phyloP scores from a whole-genome alignment of 2,888 invertebrate genomes.

The Herminia tarsipennalis region DNA sequence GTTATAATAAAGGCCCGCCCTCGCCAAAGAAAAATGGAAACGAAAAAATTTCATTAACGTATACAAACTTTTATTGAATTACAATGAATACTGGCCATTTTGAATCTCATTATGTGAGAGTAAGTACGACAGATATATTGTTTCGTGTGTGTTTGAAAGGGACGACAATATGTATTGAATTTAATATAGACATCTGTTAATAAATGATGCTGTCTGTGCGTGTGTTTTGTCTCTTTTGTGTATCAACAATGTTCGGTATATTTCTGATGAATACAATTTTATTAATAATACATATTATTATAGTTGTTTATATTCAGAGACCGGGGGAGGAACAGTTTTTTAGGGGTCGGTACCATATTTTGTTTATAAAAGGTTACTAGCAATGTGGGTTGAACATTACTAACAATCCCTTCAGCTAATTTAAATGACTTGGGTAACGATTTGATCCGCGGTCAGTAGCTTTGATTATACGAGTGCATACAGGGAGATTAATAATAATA shows the following conservation, averaged over 20 bases:
- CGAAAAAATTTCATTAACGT: slow-evolving; percentile 48
- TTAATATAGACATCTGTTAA: slow-evolving; percentile 69
- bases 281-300: slow-evolving; percentile 12
- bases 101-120: slow-evolving; percentile 65
- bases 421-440: no score
- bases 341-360: no score
- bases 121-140: slow-evolving; percentile 52
- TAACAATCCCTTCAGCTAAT: no score
- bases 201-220: slow-evolving; percentile 55
- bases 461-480: no score
- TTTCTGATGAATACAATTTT: slow-evolving; percentile 10
- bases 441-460: no score
- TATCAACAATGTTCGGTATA: slow-evolving; percentile 35
- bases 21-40: slow-evolving; percentile 40
- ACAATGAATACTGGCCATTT: slow-evolving; percentile 74
- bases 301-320: slow-evolving; percentile 10
- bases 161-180: slow-evolving; percentile 46
- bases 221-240: slow-evolving; percentile 44
- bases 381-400: no score
- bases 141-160: slow-evolving; percentile 47
- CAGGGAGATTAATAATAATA: no score
- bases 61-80: slow-evolving; percentile 66
- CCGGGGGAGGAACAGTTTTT: background rate
- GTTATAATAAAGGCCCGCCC: slow-evolving; percentile 49
- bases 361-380: no score